Base-by-base conservation (phyloP, 2,888 invertebrate genomes). In the Agrochola litura region DNA sequence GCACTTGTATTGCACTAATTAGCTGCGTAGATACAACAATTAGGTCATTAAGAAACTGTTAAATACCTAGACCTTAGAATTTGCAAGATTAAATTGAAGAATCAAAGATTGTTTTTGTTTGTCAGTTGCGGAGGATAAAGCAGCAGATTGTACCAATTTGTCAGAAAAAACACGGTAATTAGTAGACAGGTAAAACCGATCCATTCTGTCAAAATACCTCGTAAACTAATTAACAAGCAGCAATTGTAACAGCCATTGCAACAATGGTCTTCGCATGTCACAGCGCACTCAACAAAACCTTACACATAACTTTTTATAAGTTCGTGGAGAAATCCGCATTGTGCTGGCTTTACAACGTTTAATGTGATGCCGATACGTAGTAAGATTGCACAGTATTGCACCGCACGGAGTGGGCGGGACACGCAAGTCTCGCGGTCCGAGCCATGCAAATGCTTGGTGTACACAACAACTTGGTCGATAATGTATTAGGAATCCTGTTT, bases 331-430 rank as follows among this genome's bases (percentile, higher is more conserved):
- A 95, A 94, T 93, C 91, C 90, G 90, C 93, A 93, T 94, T 95
- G 95, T 94, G 91, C 88, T 88, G 82, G 85, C 90, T 91, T 92
- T 93, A 92, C 92, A 93, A 91, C 90, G 92, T 92, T 93, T 95
- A 95, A 95, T 95, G 95, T 90, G 92, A 95, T 94, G 95, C 95
- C 91, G 96, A 96, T 96, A 95, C 92, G 93, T 92, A 90, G 92
- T 88, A 89, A 91, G 96, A 96, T 95, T 94, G 95, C 93, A 92
- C 87, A 92, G 94, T 93, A 93, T 92, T 94, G 95, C 93, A 93
- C 94, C 87, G 92, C 75, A 81, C 82, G 77, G 89, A 91, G 95
- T 96, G 96, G 96, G 96, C 95, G 96, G 90, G 87, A 95, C 96
- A 96, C 95, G 95, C 96, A 94, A 95, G 90, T 91, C 92, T 92